Base-by-base conservation (phyloP, 2,113 vertebrate genomes). In the Rattus rattus region DNA sequence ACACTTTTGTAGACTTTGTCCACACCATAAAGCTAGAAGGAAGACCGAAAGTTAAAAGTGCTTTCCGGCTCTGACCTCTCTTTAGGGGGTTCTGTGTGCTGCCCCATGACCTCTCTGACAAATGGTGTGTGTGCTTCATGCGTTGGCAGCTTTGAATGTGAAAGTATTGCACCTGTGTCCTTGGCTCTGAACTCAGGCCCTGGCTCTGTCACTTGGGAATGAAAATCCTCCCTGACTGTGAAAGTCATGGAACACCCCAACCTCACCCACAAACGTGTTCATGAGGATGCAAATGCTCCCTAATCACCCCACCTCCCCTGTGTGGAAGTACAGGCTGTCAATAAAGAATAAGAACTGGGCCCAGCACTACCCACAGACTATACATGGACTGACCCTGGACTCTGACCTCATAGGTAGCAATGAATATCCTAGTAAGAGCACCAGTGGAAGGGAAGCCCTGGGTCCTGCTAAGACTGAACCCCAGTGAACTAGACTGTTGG, bases 141-240 rank as follows among this genome's bases (percentile, higher is more conserved):
- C 30, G 39, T 56, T 26, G 0, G n/a, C 93, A 33, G 61, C 83
- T 80, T 73, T 86, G 67, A 47, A 49, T 20, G 17, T 52, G 56
- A 65, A 1, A 36, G 28, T 72, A 1, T 10, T 30, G 43, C 61
- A 33, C 43, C 36, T 4, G 36, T 47, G 54, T 72, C 39, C 33
- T 14, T 28, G 17, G 47, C 83, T n/a, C 52, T 94, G 90, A 56
- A 94, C 80, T 20, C 75, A 28, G 54, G 54, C 69, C 80, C 83
- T 30, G 63, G 43, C 81, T 47, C 52, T 63, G 5, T 92, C 73
- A 54, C 95, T 72, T n/a, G 43, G 61, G 77, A 88, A 92, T 88
- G 90, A 86, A 92, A 49, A 63, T 54, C 86, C 8, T 0, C 36
- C 33, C 33, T 49, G 56, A 33, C 88, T 79, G 1, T 43, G 47